Evolutionary conservation across 2,888 invertebrate genomes (phyloP).

Genomic region (Alloscopus bannaensis): DNA sequence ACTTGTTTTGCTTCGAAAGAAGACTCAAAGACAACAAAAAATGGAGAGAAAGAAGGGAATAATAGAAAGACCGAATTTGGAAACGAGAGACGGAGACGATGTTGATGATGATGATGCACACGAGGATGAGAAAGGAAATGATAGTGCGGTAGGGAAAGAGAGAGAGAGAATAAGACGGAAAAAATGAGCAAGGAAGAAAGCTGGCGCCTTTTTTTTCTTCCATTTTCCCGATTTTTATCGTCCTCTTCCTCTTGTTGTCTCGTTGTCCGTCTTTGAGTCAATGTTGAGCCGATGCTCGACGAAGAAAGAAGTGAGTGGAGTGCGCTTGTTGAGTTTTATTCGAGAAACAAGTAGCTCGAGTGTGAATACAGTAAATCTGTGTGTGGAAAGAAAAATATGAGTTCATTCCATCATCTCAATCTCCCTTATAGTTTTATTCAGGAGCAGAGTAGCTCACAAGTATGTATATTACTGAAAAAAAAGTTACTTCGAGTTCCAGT

Average conservation of each 20-base stretch:
- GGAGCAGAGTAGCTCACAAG: too few species aligned
- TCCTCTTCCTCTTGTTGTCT: constrained; percentile 21
- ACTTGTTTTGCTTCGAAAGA: neutral
- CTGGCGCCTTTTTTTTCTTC: constrained; percentile 73
- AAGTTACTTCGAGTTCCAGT: too few species aligned
- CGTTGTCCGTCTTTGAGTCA: constrained; percentile 32
- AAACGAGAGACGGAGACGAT: constrained; percentile 2
- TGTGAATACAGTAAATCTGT: too few species aligned
- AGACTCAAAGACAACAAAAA: constrained; percentile 18
- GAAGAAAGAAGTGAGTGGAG: too few species aligned
- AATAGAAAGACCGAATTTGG: constrained; percentile 16
- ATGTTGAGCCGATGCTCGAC: too few species aligned
- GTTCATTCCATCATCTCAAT: too few species aligned
- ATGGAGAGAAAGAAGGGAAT: constrained; percentile 16
- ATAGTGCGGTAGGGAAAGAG: constrained; percentile 26
- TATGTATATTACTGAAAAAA: too few species aligned
- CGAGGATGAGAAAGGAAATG: constrained; percentile 41
- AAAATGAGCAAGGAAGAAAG: constrained; percentile 60
- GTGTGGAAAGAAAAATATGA: too few species aligned
- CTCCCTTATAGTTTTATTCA: too few species aligned
- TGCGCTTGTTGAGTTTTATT: too few species aligned
- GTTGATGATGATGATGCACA: constrained; percentile 48
- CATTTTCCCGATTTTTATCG: constrained; percentile 62
- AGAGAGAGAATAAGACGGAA: constrained; percentile 27
- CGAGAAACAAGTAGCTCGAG: too few species aligned